Base-by-base conservation (phyloP, 2,113 vertebrate species). In the Rhinichthys klamathensis region DNA sequence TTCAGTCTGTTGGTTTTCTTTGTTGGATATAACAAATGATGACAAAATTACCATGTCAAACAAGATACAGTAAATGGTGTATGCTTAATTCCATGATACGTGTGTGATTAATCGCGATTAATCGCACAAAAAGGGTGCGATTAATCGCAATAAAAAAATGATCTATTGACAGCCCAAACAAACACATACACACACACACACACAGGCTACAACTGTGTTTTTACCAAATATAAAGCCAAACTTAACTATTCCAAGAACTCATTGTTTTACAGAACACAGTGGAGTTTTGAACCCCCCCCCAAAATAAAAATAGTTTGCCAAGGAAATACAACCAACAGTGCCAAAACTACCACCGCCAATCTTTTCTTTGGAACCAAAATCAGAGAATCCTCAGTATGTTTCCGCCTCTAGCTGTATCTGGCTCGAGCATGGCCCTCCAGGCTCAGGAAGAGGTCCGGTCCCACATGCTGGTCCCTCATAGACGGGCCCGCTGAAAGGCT, bases 341-440 rank as follows among this genome's bases (percentile, higher is more conserved):
- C 44, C 41, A 76, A 65, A 69, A 51, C 46, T 11, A 77, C 46
- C 44, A 35, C 58, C 27, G 16, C 67, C 38, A 67, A 77, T 67
- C 21, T 51, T 38, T 69, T 75, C 41, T 56, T 32, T 67, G 60
- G 74, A 72, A 73, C 44, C 46, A 54, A 65, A 75, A 75, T 49
- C n/a, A 49, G 69, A 49, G 25, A 35, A 75, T 61, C 51, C n/a
- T 4, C 38, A 80, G 23, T 65, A 23, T 38, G 38, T 41, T 65
- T 74, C 58, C 15, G 58, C 77, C 35, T 85, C 65, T 27, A 80
- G 84, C 38, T 54, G 38, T 38, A 32, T 81, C 38, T 41, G 67
- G 35, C 38, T 72, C 3, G 27, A 41, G 32, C 25, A 7, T 56
- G 35, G 51, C n/a, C 27, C 76, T 46, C 44, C 13, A 41, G 63